Evolutionary conservation across 2,888 invertebrate genomes (phyloP).

Genomic region (Cheilosia pagana): DNA sequence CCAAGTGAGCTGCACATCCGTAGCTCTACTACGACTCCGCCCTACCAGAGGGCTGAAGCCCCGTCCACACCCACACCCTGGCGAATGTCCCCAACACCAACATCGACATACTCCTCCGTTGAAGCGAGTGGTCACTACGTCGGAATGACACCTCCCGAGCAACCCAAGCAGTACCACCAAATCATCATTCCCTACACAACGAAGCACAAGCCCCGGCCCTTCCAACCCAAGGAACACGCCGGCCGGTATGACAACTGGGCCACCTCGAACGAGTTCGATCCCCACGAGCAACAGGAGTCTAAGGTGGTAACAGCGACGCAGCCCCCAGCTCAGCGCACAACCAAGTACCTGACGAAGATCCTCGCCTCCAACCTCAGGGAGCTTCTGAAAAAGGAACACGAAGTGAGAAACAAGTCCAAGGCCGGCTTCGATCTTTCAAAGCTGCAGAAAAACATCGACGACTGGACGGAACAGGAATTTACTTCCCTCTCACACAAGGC

Average conservation of each 20-base stretch:
- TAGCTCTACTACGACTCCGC: conserved; percentile 37
- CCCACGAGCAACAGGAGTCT: conserved; percentile 84
- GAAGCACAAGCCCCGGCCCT: conserved; percentile 85
- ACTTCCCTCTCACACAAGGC: conserved; percentile 85
- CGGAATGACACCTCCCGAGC: conserved; percentile 79
- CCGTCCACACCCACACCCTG: conserved; percentile 74
- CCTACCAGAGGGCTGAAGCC: conserved; percentile 16
- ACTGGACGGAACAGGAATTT: conserved; percentile 92
- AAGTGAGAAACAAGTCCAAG: conserved; percentile 77
- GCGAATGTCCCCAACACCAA: conserved; percentile 79
- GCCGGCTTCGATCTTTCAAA: conserved; percentile 88
- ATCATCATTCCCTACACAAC: conserved; percentile 92
- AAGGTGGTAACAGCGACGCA: conserved; percentile 83
- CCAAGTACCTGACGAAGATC: conserved; percentile 81
- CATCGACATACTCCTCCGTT: conserved; percentile 81
- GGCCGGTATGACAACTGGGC: conserved; percentile 78
- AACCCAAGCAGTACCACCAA: conserved; percentile 88
- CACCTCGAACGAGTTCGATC: conserved; percentile 82
- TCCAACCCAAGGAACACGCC: conserved; percentile 82
- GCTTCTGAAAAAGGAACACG: conserved; percentile 83
- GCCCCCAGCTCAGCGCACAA: conserved; percentile 80
- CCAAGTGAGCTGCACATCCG: conserved; percentile 80
- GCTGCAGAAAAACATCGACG: conserved; percentile 92
- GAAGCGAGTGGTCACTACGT: conserved; percentile 82
- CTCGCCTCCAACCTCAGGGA: conserved; percentile 85